phyloP scores from a whole-genome alignment of 2,113 vertebrate genomes.

The Equus quagga region DNA sequence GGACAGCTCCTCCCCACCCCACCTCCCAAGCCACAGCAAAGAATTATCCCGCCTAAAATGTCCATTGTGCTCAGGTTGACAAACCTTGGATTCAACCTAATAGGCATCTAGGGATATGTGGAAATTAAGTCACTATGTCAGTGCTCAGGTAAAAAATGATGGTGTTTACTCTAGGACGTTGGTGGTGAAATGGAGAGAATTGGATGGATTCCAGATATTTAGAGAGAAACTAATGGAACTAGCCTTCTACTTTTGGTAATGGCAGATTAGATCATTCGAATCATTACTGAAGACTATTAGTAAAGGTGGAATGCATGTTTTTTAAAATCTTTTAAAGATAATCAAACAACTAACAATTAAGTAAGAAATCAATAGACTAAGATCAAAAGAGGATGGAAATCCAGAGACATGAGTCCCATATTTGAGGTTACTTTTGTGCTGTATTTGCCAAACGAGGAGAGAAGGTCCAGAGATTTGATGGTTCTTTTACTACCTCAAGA shows the following conservation, averaged over 20 bases:
- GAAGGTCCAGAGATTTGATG: neutral
- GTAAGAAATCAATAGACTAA: neutral
- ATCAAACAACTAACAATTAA: neutral
- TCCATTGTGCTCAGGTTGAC: neutral
- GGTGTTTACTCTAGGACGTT: neutral
- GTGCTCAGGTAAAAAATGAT: neutral
- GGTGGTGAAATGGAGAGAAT: neutral
- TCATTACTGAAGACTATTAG: neutral
- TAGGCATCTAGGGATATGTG: neutral
- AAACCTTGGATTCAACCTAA: neutral
- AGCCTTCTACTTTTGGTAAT: neutral
- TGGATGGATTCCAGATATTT: neutral
- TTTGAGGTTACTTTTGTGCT: neutral
- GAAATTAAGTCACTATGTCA: neutral
- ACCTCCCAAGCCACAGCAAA: no score
- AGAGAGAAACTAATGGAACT: neutral
- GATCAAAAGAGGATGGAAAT: neutral
- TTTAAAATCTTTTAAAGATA: neutral
- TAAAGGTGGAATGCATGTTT: neutral
- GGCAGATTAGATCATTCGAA: neutral
- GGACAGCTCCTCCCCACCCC: neutral
- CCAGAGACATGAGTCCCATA: neutral
- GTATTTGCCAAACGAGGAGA: neutral
- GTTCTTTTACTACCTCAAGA: neutral
- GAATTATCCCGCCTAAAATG: neutral